Percentiles rank a stretch among this genome's conserved stretches.
Evolutionary conservation across 2,113 vertebrate genomes (phyloP).

Genomic region (Platysteira castanea): DNA sequence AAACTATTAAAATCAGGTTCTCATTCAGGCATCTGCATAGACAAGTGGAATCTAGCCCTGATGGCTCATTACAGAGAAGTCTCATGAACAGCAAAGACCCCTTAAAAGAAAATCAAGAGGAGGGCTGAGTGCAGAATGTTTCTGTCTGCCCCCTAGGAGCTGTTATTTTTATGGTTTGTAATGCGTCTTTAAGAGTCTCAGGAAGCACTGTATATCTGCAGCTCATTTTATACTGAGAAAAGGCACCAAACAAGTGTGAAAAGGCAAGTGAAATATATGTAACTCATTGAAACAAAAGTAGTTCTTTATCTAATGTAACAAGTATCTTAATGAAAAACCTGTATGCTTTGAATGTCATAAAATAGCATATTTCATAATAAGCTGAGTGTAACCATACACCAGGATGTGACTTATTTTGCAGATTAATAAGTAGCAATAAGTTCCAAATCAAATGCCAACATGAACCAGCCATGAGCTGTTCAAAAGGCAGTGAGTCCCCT

Average conservation of each 20-base stretch:
- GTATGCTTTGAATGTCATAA: background rate
- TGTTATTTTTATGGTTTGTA: background rate
- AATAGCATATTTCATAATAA: background rate
- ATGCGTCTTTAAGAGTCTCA: background rate
- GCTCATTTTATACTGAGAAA: background rate
- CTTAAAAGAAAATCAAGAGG: fast-evolving
- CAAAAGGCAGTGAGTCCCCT: background rate
- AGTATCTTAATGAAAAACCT: background rate
- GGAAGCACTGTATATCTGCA: background rate
- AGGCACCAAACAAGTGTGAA: background rate
- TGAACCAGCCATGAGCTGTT: background rate
- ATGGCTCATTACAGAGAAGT: background rate
- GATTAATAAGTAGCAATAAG: background rate
- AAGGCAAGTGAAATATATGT: background rate
- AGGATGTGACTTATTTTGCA: background rate
- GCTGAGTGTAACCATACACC: background rate
- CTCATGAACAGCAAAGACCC: background rate
- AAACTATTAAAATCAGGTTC: background rate
- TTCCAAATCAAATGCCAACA: background rate
- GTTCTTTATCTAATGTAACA: background rate
- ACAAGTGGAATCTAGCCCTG: background rate
- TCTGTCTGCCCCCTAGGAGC: background rate
- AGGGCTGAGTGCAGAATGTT: background rate
- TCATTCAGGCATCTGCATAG: background rate
- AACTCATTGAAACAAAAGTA: background rate